Percentiles rank a stretch among this genome's conserved stretches.
Conservation (phyloP, 2,797 vertebrate species). For the Potorous gilbertii region DNA sequence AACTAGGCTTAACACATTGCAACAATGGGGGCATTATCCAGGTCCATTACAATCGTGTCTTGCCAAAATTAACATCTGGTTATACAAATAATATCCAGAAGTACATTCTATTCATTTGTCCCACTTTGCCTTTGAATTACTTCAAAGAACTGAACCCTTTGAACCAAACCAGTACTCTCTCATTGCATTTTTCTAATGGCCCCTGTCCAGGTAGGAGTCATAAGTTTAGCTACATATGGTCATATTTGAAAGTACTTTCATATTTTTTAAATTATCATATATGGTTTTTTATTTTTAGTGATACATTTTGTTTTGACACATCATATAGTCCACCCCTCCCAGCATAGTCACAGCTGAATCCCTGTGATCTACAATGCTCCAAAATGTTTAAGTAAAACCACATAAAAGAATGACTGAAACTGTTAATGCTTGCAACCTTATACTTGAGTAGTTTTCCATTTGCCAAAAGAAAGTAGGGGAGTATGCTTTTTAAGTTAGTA, state of each 20-base stretch:
- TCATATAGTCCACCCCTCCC: neutral
- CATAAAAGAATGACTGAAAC: neutral
- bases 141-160: neutral
- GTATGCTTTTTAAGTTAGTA: neutral
- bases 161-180: neutral
- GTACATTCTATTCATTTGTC: constrained; percentile 4
- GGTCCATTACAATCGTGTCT: neutral
- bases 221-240: neutral
- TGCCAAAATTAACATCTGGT: neutral
- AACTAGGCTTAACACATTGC: neutral
- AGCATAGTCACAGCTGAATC: neutral
- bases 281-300: neutral
- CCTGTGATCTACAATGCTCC: neutral
- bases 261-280: neutral
- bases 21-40: neutral
- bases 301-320: neutral
- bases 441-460: neutral
- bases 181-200: neutral
- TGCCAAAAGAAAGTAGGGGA: neutral
- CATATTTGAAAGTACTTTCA: neutral
- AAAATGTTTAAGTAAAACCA: neutral
- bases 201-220: neutral
- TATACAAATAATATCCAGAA: neutral
- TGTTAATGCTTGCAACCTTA: neutral
- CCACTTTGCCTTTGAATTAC: constrained; percentile 1